Evolutionary conservation across 1,140 invertebrate species (phyloP).

Genomic region (Drosophila takahashii): DNA sequence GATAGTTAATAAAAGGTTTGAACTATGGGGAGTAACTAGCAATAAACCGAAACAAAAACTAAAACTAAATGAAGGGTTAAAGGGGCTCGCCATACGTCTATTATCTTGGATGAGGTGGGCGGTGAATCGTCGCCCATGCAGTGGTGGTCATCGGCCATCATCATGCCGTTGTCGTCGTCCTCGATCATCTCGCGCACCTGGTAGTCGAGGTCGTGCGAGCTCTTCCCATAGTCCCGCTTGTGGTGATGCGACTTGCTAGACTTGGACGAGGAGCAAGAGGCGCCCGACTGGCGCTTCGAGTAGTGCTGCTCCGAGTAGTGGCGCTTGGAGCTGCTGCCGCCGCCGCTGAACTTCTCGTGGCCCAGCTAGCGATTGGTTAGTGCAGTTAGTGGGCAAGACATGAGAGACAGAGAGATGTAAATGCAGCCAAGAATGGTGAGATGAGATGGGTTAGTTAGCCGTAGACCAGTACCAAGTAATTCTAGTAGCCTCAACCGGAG

Average conservation of each 20-base stretch:
- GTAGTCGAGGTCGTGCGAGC: constrained; percentile 70
- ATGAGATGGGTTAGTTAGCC: constrained; percentile 19
- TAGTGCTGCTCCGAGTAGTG: constrained; percentile 84
- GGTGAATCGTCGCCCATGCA: constrained; percentile 74
- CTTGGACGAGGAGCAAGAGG: constrained; percentile 43
- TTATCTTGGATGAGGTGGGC: constrained; percentile 64
- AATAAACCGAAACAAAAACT: constrained; percentile 15
- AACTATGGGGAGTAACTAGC: background rate
- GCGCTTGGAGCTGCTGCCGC: constrained; percentile 66
- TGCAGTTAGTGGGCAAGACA: constrained; percentile 50
- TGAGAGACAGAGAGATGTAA: constrained; percentile 33
- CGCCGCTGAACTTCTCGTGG: constrained; percentile 85
- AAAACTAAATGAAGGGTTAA: constrained; percentile 22
- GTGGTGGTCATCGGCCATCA: constrained; percentile 71
- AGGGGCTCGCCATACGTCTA: constrained; percentile 58
- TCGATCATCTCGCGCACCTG: constrained; percentile 69
- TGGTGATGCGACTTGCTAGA: constrained; percentile 71
- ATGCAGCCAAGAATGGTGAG: constrained; percentile 7
- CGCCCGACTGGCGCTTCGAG: constrained; percentile 85
- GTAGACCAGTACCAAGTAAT: background rate
- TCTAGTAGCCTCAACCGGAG: background rate
- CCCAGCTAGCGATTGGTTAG: constrained; percentile 44
- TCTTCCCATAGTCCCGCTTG: constrained; percentile 67
- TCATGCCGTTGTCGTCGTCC: constrained; percentile 61
- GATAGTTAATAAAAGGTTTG: background rate